A percentile compares a stretch with the other conserved stretches of the same genome.
Evolutionary conservation across 2,113 vertebrate genomes (phyloP).

Genomic region (Nycticorax nycticorax): DNA sequence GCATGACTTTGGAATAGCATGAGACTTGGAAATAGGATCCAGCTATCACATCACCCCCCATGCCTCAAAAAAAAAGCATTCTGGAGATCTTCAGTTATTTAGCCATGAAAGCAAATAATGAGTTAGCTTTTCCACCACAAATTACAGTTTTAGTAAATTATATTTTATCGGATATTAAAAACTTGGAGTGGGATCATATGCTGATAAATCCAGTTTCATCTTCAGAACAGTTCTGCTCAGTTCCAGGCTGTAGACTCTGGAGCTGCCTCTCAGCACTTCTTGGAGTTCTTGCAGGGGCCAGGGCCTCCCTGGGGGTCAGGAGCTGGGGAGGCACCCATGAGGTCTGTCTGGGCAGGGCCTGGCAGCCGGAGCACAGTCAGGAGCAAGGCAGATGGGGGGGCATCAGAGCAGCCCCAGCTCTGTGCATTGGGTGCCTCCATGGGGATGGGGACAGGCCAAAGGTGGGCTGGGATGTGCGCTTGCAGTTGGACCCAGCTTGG

Average conservation of each 20-base stretch:
- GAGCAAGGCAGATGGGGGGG: fast-evolving
- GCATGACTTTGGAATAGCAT: not conserved
- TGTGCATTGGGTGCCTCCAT: fast-evolving
- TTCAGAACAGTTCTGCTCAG: not conserved
- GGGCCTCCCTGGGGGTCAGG: not conserved
- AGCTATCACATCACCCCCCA: not conserved
- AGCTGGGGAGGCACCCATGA: fast-evolving
- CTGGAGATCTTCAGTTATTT: not conserved
- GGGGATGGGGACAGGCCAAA: not conserved
- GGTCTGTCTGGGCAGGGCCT: fast-evolving
- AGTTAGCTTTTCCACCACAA: not conserved
- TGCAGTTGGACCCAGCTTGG: fast-evolving
- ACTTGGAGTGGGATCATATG: not conserved
- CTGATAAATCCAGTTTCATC: not conserved
- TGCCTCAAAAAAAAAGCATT: not conserved
- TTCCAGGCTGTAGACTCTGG: not conserved
- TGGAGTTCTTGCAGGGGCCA: not conserved
- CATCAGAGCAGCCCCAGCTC: not conserved
- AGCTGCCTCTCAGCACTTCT: not conserved
- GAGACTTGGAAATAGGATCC: not conserved
- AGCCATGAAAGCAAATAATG: not conserved
- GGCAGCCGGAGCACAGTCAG: not conserved
- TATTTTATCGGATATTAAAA: not conserved
- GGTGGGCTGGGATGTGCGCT: fast-evolving
- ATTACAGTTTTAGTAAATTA: not conserved